A percentile compares a stretch with the other conserved stretches of the same genome.
Conservation (phyloP, 2,888 invertebrate genomes). For the Diploptera punctata region DNA sequence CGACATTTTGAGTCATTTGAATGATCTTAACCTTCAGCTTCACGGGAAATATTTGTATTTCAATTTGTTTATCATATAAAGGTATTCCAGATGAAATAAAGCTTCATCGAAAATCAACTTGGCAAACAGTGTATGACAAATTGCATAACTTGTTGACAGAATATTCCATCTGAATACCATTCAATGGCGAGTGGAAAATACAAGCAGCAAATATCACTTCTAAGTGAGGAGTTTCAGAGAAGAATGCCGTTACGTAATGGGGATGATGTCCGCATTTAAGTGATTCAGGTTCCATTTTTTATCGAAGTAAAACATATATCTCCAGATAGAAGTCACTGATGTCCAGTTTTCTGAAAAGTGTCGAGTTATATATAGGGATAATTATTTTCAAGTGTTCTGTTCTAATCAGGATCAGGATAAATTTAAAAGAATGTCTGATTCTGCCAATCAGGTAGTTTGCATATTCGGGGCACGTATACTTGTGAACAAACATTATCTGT, state of each 20-base stretch:
- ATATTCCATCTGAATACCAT: neutral
- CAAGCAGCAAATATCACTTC: neutral
- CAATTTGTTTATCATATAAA: neutral
- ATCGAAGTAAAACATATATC: neutral
- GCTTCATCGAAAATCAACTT: neutral
- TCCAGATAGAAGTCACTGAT: neutral
- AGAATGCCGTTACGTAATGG: neutral
- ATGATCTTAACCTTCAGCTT: neutral
- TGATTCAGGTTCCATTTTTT: neutral
- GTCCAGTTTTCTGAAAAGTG: neutral
- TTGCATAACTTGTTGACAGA: neutral
- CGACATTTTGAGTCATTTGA: no score
- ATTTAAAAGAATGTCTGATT: neutral
- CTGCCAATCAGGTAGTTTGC: constrained; percentile 1
- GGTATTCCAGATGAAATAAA: neutral
- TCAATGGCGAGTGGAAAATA: neutral
- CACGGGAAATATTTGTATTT: neutral
- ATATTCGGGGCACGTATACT: constrained; percentile 8
- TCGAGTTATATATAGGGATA: neutral
- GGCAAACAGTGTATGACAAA: neutral
- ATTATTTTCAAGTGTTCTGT: neutral
- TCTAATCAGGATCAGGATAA: neutral
- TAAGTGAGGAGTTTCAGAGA: neutral
- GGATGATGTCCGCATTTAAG: neutral
- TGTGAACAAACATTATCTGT: no score